Base-by-base conservation (phyloP, 2,797 vertebrate genomes). In the Rhynchonycteris naso region DNA sequence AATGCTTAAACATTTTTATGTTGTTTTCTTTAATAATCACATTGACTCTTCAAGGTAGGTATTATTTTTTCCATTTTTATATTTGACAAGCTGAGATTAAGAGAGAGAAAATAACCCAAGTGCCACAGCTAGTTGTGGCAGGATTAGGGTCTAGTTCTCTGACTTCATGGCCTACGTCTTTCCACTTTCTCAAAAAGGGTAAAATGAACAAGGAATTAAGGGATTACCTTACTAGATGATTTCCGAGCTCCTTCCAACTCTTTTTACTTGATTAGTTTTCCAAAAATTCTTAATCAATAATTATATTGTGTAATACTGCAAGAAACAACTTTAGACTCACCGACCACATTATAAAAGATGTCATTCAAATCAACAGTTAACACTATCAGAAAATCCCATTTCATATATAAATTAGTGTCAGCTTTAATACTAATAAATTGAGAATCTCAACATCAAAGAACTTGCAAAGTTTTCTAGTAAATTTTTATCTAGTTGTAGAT, bases 261-360 rank as follows among this genome's bases (percentile, higher is more conserved):
- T 91, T 76, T 74, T 26, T 74, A 59, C 26, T 78, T 86, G 52
- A 80, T 69, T 65, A n/a, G 71, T 66, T 65, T 88, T 93, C 76
- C 7, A 72, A 93, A 30, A 92, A 78, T 59, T 22, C n/a, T 26
- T 66, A 81, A 15, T 88, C 7, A 91, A 33, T 22, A 54, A 69
- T 68, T 82, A 38, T 2, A 79, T 72, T 35, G 63, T 28, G 10
- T 50, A 79, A 82, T 84, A 76, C 19, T 35, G 0, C 58, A 68
- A 87, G 5, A 11, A 11, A 68, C 13, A 72, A 21, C 54, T 74
- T 90, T 90, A 61, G 4, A 83, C 56, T 79, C 8, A 15, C 14
- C 56, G 80, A 54, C 2, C 87, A 9, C 16, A 81, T 76, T 80
- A 69, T 75, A 87, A 81, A 43, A 0, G n/a, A 35, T 78, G 5